phyloP scores from a whole-genome alignment of 2,888 invertebrate species.

The Aethes cnicana region DNA sequence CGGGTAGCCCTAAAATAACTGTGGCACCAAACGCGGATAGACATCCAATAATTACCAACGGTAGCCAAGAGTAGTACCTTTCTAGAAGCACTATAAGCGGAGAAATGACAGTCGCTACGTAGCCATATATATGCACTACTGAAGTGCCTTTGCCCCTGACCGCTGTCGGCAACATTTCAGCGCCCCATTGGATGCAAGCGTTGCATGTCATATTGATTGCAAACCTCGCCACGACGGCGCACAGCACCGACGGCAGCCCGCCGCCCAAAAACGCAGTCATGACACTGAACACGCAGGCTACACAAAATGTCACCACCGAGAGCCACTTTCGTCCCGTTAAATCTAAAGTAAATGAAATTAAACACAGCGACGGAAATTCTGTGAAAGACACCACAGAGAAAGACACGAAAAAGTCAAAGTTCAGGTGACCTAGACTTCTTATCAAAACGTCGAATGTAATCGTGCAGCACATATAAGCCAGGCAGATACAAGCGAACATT shows the following conservation, averaged over 20 bases:
- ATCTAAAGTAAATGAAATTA: slow-evolving; percentile 60
- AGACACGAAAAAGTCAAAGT: slow-evolving; percentile 63
- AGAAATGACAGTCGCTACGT: slow-evolving; percentile 54
- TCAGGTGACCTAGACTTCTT: slow-evolving; percentile 53
- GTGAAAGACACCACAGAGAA: slow-evolving; percentile 63
- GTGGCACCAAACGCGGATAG: slow-evolving; percentile 46
- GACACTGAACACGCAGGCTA: slow-evolving; percentile 51
- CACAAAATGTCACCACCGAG: slow-evolving; percentile 40
- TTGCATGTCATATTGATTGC: slow-evolving; percentile 56
- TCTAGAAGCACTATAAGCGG: slow-evolving; percentile 65
- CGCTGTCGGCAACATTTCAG: slow-evolving; percentile 62
- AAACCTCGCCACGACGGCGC: slow-evolving; percentile 62
- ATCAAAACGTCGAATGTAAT: slow-evolving; percentile 60
- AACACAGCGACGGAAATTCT: slow-evolving; percentile 58
- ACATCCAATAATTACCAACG: slow-evolving; percentile 50
- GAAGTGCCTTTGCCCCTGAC: slow-evolving; percentile 60
- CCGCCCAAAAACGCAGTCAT: slow-evolving; percentile 49
- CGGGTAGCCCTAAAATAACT: slow-evolving; percentile 54
- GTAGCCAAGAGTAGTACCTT: slow-evolving; percentile 53
- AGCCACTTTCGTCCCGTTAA: slow-evolving; percentile 57
- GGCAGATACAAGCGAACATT: slow-evolving; percentile 51
- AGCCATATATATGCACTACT: slow-evolving; percentile 59
- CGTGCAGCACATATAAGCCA: slow-evolving; percentile 53
- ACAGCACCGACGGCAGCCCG: slow-evolving; percentile 55
- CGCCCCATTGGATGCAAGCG: slow-evolving; percentile 57